A percentile compares a stretch with the other conserved stretches of the same genome.
These are phyloP conservation scores for Heliconius himera DNA, from an alignment of 1,140 invertebrate genomes.

Conservation along the genomic window DNA sequence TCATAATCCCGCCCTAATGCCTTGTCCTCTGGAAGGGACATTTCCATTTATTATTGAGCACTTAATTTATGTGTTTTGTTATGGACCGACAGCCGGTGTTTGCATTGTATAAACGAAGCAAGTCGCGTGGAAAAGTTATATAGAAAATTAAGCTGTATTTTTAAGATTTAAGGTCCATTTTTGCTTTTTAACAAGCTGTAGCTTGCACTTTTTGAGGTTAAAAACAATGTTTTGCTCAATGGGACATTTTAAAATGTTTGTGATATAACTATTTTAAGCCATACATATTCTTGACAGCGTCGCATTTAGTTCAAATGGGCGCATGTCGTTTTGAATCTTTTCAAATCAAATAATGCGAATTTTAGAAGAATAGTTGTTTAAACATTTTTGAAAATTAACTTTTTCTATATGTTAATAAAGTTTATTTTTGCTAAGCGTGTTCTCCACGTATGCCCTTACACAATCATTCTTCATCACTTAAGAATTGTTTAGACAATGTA, in stretches of 20 bases:
- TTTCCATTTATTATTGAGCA: conserved; percentile 82
- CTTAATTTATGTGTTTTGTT: conserved; percentile 82
- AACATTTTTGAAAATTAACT: conserved; percentile 36
- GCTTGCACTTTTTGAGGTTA: conserved; percentile 39
- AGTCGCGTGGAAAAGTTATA: neutral
- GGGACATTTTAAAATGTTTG: conserved; percentile 62
- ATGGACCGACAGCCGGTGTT: conserved; percentile 68
- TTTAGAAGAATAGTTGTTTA: conserved; percentile 57
- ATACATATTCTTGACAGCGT: conserved; percentile 42
- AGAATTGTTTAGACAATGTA: conserved; percentile 78
- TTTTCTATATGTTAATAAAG: conserved; percentile 36
- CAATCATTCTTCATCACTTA: conserved; percentile 60
- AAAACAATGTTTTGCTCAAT: conserved; percentile 55
- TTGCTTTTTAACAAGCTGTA: neutral
- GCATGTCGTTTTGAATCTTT: conserved; percentile 53
- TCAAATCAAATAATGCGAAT: conserved; percentile 50
- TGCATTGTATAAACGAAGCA: conserved; percentile 35
- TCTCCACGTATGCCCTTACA: conserved; percentile 45
- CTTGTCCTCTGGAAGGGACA: conserved; percentile 81
- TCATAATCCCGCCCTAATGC: conserved; percentile 81
- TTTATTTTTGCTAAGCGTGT: conserved; percentile 33
- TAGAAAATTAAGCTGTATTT: conserved; percentile 38
- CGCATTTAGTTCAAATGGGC: conserved; percentile 34
- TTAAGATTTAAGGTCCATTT: conserved; percentile 26
- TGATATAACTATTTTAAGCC: conserved; percentile 43